phyloP scores from a whole-genome alignment of 1,140 invertebrate species.

The Drosophila orena region DNA sequence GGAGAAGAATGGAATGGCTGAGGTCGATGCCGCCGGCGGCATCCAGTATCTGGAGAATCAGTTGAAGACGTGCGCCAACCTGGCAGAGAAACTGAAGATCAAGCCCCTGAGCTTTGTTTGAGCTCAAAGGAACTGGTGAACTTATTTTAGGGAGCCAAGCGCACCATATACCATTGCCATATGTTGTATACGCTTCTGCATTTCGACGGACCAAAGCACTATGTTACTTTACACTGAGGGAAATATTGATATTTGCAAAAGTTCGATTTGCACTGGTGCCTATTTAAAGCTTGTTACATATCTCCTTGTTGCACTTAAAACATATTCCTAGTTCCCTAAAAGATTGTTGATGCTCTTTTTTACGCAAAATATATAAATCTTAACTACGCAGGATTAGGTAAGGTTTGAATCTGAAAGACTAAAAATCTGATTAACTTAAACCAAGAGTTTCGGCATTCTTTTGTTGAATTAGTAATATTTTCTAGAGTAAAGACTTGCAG shows the following conservation, averaged over 20 bases:
- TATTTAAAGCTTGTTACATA: slow-evolving; percentile 30
- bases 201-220: slow-evolving; percentile 69
- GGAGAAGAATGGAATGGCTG: slow-evolving; percentile 89
- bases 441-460: background rate
- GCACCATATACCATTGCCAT: slow-evolving; percentile 11
- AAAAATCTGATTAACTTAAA: background rate
- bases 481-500: slow-evolving; percentile 31
- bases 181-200: slow-evolving; percentile 53
- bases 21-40: slow-evolving; percentile 89
- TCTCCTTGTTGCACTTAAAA: slow-evolving; percentile 12
- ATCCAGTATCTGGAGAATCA: slow-evolving; percentile 92
- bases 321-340: background rate
- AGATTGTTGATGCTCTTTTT: background rate
- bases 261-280: slow-evolving; percentile 17
- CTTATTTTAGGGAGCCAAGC: slow-evolving; percentile 26
- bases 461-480: background rate
- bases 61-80: slow-evolving; percentile 86
- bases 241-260: slow-evolving; percentile 34
- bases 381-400: no score
- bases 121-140: background rate
- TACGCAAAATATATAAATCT: no score
- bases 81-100: slow-evolving; percentile 87
- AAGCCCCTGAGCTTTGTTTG: slow-evolving; percentile 85
- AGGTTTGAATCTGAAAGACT: no score
- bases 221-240: slow-evolving; percentile 36